Conservation (phyloP, 2,113 vertebrate genomes). For the Perognathus longimembris region DNA sequence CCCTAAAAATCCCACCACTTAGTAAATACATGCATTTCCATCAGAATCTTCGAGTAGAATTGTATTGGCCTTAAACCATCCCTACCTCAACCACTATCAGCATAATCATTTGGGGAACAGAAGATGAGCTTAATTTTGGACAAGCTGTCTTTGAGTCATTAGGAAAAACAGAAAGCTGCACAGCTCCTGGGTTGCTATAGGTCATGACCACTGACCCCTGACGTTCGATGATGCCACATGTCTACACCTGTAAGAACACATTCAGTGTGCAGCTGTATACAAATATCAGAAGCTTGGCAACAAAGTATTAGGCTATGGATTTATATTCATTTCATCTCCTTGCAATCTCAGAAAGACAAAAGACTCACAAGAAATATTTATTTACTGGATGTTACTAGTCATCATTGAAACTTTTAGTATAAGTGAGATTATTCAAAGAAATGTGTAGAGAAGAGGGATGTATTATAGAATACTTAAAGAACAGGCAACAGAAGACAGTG, state of each 20-base stretch:
- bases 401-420: background rate
- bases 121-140: constrained; percentile 36
- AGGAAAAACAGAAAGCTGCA: background rate
- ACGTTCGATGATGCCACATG: background rate
- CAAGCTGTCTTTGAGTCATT: constrained; percentile 28
- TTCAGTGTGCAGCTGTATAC: background rate
- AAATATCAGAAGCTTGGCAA: background rate
- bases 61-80: background rate
- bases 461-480: background rate
- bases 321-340: background rate
- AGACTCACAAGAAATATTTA: background rate
- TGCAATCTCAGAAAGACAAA: background rate
- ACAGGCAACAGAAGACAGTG: background rate
- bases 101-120: background rate
- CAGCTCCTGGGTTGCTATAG: background rate
- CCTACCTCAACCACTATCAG: accelerated
- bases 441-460: background rate
- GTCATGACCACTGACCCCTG: background rate
- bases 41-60: background rate
- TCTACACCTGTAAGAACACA: background rate
- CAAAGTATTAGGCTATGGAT: background rate
- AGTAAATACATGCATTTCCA: background rate
- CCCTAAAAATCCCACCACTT: background rate
- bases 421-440: constrained; percentile 18
- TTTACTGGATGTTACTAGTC: background rate